Percentiles rank a stretch among this genome's conserved stretches.
Conservation (phyloP, 2,888 invertebrate species). For the Lydus trimaculatus region DNA sequence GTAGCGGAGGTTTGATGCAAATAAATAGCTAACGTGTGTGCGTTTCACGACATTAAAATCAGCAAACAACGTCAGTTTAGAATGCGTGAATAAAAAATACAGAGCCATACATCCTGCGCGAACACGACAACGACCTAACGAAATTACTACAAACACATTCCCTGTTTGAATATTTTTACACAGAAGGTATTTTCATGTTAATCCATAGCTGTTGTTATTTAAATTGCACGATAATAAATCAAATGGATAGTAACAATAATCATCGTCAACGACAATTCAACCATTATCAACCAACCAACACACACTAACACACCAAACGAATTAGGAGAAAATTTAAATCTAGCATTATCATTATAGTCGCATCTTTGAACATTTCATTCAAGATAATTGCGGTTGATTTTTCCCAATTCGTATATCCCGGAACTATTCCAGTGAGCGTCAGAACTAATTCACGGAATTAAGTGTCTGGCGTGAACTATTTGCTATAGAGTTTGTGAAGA, state of each 20-base stretch:
- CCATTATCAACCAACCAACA: background rate
- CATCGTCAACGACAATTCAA: background rate
- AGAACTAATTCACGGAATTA: conserved; percentile 20
- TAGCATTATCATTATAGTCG: too few species aligned
- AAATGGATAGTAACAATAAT: conserved; percentile 9
- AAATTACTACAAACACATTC: conserved; percentile 45
- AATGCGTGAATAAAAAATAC: conserved; percentile 49
- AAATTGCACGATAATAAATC: conserved; percentile 25
- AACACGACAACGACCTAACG: conserved; percentile 48
- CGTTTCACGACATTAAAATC: conserved; percentile 53
- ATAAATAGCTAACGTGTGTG: conserved; percentile 50
- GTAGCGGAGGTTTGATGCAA: background rate
- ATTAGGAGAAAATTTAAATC: background rate
- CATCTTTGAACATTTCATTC: background rate
- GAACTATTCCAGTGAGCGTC: conserved; percentile 11
- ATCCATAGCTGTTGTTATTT: conserved; percentile 32
- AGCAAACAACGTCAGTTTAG: conserved; percentile 48
- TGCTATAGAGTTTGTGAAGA: conserved; percentile 9
- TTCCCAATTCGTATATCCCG: background rate
- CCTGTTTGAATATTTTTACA: conserved; percentile 38
- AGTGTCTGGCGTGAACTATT: conserved; percentile 22
- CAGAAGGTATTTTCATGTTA: conserved; percentile 35
- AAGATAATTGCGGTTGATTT: background rate
- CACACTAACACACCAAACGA: background rate
- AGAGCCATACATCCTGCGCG: conserved; percentile 45